Evolutionary conservation across 2,888 invertebrate species (phyloP).

Genomic region (Germaria angustata): DNA sequence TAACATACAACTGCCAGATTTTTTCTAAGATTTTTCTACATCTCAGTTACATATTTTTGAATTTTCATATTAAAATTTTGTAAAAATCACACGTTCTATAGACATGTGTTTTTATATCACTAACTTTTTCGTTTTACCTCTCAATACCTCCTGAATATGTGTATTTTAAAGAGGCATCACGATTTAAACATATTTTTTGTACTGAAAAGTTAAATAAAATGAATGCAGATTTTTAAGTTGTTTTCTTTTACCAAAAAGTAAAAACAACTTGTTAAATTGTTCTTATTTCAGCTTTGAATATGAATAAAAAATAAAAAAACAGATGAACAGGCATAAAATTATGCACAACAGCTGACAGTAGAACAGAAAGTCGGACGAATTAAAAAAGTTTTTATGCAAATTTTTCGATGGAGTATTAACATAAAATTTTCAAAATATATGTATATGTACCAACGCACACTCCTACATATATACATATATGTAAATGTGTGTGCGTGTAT

Average conservation of each 20-base stretch:
- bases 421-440: constrained; percentile 1
- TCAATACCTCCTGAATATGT: no score
- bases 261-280: constrained; percentile 49
- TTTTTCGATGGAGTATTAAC: constrained; percentile 34
- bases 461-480: not conserved
- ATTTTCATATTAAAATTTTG: no score
- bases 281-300: constrained; percentile 41
- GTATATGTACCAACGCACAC: not conserved
- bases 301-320: constrained; percentile 26
- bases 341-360: not conserved
- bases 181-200: not conserved
- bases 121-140: no score
- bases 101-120: no score
- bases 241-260: not conserved
- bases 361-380: not conserved
- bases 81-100: no score
- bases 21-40: no score
- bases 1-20: no score
- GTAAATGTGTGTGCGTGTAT: not conserved
- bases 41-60: no score
- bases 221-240: constrained; percentile 35
- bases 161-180: not conserved
- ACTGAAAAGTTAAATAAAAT: not conserved
- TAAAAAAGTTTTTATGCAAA: constrained; percentile 40
- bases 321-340: not conserved